Percentiles rank a stretch among this genome's conserved stretches.
phyloP scores from a whole-genome alignment of 1,140 invertebrate species.

The Drosophila suzukii region DNA sequence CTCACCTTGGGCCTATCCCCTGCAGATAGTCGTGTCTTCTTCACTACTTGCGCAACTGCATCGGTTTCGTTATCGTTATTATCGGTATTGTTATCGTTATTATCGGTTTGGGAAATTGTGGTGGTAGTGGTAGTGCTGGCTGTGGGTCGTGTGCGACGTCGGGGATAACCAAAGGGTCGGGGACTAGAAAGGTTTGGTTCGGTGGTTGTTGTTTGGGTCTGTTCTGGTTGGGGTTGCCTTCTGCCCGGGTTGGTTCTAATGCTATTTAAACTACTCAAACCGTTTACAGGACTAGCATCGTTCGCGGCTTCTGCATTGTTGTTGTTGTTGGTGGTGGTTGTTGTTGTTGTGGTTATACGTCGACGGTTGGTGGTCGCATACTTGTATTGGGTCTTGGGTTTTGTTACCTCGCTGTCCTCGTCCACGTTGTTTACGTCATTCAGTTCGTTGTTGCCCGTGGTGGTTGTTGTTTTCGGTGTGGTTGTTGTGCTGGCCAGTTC shows the following conservation, averaged over 20 bases:
- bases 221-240: constrained; percentile 64
- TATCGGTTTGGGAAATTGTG: constrained; percentile 36
- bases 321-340: constrained; percentile 38
- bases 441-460: constrained; percentile 28
- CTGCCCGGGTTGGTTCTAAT: constrained; percentile 69
- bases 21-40: constrained; percentile 64
- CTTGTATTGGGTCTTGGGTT: constrained; percentile 56
- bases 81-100: constrained; percentile 41
- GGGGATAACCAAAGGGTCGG: constrained; percentile 86
- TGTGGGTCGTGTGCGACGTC: constrained; percentile 79
- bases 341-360: constrained; percentile 48
- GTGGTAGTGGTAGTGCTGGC: constrained; percentile 40
- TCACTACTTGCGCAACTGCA: constrained; percentile 58
- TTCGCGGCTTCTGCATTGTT: constrained; percentile 62
- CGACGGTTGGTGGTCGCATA: constrained; percentile 47
- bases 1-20: constrained; percentile 78
- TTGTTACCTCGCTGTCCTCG: constrained; percentile 70
- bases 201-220: constrained; percentile 49
- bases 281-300: constrained; percentile 73
- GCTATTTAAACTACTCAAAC: constrained; percentile 74
- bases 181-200: constrained; percentile 85
- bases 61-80: constrained; percentile 48
- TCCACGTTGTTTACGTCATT: constrained; percentile 51
- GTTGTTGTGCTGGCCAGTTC: constrained; percentile 50
- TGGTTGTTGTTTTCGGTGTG: constrained; percentile 32